Percentiles rank a stretch among this genome's conserved stretches.
Evolutionary conservation across 2,888 invertebrate genomes (phyloP).

Genomic region (Parnassius smintheus): DNA sequence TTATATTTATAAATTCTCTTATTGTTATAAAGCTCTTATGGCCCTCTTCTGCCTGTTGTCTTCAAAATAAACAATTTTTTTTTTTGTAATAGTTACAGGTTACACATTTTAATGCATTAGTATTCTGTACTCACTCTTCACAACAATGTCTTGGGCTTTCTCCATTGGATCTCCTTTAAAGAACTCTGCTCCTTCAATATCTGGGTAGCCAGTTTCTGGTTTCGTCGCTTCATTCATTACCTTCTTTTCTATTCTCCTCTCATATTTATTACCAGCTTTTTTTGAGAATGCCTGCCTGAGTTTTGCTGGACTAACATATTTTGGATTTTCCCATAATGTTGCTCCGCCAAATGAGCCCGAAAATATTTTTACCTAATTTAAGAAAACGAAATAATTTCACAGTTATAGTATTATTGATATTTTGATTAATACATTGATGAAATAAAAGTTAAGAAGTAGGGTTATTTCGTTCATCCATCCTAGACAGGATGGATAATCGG

Average conservation of each 20-base stretch:
- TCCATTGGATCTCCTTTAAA: slow-evolving; percentile 84
- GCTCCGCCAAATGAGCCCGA: slow-evolving; percentile 96
- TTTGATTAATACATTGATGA: too few species aligned
- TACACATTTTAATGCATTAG: background rate
- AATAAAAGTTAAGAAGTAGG: too few species aligned
- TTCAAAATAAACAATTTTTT: too few species aligned
- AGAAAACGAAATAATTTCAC: slow-evolving; percentile 43
- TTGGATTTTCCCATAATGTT: slow-evolving; percentile 95
- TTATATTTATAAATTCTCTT: too few species aligned
- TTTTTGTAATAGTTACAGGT: too few species aligned
- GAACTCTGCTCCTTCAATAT: slow-evolving; percentile 87
- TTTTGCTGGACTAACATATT: slow-evolving; percentile 94
- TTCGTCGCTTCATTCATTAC: slow-evolving; percentile 86
- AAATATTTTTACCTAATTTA: slow-evolving; percentile 93
- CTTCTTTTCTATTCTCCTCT: slow-evolving; percentile 90
- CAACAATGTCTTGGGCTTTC: slow-evolving; percentile 77
- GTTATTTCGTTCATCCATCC: too few species aligned
- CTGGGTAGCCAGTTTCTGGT: slow-evolving; percentile 86
- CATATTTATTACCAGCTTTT: slow-evolving; percentile 87
- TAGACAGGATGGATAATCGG: too few species aligned
- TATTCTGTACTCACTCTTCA: slow-evolving; percentile 56
- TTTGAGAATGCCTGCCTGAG: slow-evolving; percentile 86
- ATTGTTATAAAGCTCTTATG: too few species aligned
- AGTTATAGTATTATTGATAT: too few species aligned
- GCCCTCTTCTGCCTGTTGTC: too few species aligned